Evolutionary conservation across 2,888 invertebrate species (phyloP), one percentile per base, ranked within the genome.

Genomic region (Drosophila macrospina): DNA sequence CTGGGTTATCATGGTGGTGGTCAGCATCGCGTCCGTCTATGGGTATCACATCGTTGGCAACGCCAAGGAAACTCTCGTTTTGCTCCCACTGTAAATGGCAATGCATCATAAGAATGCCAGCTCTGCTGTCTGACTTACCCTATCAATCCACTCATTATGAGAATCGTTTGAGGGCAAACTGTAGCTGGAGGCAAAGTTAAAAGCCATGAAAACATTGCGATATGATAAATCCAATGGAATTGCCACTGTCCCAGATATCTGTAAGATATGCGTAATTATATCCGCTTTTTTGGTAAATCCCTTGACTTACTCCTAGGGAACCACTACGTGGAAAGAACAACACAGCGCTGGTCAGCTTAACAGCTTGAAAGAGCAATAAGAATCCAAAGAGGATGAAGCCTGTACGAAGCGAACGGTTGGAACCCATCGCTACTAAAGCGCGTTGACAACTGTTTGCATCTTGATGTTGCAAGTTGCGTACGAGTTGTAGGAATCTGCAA

Each of bases 171-270:
- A 93, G 0, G 95, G 94, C 4, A 94, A 90, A 41, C 90, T 91
- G 91, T 95, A 96, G 88, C 94, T 95, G 0, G 95, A 94, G 84
- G 96, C 96, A 86, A 96, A 95, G 91, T 96, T 96, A 89, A 95
- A 95, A 0, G 96, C 95, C 55, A 96, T 92, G 81, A 95, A 96
- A 5, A 95, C 94, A 88, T 95, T 94, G 74, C 94, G 94, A 72
- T 95, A 94, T 0, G 95, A 94, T 2, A 95, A 92, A 79, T 95
- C 95, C 15, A 96, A 90, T 0, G 96, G 96, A 37, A 96, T 93
- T 0, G 95, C 95, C 69, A 96, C 93, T 0, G 96, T 95, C 8
- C 95, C 88, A 85, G 20, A 20, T 20, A 20, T 20, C 20, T 20
- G 20, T 20, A 20, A 20, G 20, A 20, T 20, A 20, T 20, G 3